Evolutionary conservation across 2,113 vertebrate genomes (phyloP).

Genomic region (Otolemur garnettii): DNA sequence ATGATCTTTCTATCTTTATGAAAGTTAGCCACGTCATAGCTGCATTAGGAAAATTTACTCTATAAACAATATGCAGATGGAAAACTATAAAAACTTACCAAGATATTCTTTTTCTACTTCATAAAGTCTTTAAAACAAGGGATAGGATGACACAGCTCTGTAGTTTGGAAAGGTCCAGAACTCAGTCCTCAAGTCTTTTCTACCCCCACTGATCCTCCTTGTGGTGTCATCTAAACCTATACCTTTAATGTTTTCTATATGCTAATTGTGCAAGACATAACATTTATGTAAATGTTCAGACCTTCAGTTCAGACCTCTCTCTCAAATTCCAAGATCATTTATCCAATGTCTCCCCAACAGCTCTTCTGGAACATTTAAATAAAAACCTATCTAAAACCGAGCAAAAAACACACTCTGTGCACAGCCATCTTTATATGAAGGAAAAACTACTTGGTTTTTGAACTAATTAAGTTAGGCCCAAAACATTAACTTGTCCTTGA

Average conservation of each 20-base stretch:
- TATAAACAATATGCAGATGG: background rate
- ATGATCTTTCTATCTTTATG: background rate
- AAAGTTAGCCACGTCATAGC: background rate
- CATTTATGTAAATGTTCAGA: too few relatives aligned
- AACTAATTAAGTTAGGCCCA: background rate
- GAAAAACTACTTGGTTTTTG: background rate
- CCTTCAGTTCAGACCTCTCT: background rate
- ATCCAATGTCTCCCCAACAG: background rate
- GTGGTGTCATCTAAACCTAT: background rate
- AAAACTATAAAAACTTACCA: background rate
- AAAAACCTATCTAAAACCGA: background rate
- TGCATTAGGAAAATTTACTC: background rate
- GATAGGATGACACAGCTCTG: background rate
- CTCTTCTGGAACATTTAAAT: background rate
- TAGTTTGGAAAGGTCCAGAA: background rate
- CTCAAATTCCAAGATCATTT: background rate
- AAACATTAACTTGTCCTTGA: background rate
- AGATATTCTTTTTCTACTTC: background rate
- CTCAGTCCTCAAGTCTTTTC: background rate
- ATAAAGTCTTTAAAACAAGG: background rate
- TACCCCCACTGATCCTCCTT: accelerated
- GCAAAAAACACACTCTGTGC: background rate
- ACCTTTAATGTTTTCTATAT: background rate
- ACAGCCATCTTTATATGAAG: background rate
- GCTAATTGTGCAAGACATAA: too few relatives aligned